Evolutionary conservation across 2,113 vertebrate genomes (phyloP).

Genomic region (Gyps fulvus): DNA sequence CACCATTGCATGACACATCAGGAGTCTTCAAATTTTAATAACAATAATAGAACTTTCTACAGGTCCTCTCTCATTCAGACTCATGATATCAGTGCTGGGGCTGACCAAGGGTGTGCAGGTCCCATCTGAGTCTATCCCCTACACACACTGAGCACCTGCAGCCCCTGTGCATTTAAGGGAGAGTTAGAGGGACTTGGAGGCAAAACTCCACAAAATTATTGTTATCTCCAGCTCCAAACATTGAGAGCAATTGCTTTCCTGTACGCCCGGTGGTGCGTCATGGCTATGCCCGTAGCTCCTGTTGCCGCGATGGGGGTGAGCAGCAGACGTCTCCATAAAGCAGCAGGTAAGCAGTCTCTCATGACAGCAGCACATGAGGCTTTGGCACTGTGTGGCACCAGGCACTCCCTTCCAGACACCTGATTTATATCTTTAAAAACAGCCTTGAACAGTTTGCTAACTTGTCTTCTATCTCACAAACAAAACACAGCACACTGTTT

Average conservation of each 20-base stretch:
- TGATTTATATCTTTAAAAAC: background rate
- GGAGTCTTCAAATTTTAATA: background rate
- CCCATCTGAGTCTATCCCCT: background rate
- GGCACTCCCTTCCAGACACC: background rate
- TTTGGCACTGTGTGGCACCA: background rate
- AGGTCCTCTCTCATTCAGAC: background rate
- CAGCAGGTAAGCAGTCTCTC: background rate
- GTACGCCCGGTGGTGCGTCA: accelerated
- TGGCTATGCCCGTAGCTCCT: background rate
- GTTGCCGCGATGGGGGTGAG: background rate
- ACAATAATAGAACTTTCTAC: no score
- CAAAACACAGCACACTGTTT: background rate
- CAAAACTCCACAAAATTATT: background rate
- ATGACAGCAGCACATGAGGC: background rate
- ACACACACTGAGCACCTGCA: background rate
- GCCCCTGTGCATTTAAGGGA: no score
- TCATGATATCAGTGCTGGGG: background rate
- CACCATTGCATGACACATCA: accelerated
- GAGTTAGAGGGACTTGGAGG: background rate
- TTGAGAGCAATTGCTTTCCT: background rate
- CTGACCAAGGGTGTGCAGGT: background rate
- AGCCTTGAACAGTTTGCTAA: background rate
- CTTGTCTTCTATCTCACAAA: background rate
- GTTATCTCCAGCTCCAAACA: background rate
- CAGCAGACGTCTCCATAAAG: background rate